Conservation (phyloP, 1,140 invertebrate genomes). For the Drosophila malerkotliana region DNA sequence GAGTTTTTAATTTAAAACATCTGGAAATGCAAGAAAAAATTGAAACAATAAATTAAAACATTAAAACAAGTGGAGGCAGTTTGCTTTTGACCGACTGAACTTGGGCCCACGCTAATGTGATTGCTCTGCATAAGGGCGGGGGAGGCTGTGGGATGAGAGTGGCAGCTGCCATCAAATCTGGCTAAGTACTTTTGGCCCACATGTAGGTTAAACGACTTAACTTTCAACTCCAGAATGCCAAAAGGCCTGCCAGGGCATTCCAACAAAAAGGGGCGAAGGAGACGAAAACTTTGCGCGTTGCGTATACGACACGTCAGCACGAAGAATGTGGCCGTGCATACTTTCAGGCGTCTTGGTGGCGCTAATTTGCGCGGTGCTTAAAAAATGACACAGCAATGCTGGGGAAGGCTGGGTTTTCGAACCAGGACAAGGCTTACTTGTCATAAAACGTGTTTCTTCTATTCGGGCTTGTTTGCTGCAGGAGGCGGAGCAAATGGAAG, state of each 20-base stretch:
- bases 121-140: conserved; percentile 24
- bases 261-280: conserved; percentile 9
- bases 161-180: conserved; percentile 55
- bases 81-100: conserved; percentile 1
- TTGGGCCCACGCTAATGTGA: conserved; percentile 46
- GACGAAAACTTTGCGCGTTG: conserved; percentile 48
- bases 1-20: conserved; percentile 66
- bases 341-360: conserved; percentile 46
- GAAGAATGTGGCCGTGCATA: conserved; percentile 18
- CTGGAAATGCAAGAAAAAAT: conserved; percentile 56
- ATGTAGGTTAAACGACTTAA: conserved; percentile 69
- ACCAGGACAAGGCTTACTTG: conserved; percentile 34
- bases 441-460: conserved; percentile 5
- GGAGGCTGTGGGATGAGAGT: neutral
- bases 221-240: conserved; percentile 41
- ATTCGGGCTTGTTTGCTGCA: conserved; percentile 2
- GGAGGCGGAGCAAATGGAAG: neutral
- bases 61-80: conserved; percentile 5
- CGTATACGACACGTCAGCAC: conserved; percentile 62
- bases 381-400: conserved; percentile 36
- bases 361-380: conserved; percentile 65
- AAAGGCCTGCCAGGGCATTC: conserved; percentile 16
- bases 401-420: conserved; percentile 38
- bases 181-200: conserved; percentile 43
- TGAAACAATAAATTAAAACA: conserved; percentile 36